Conservation (phyloP, 2,888 invertebrate species). For the Zhengitettix transpicula region DNA sequence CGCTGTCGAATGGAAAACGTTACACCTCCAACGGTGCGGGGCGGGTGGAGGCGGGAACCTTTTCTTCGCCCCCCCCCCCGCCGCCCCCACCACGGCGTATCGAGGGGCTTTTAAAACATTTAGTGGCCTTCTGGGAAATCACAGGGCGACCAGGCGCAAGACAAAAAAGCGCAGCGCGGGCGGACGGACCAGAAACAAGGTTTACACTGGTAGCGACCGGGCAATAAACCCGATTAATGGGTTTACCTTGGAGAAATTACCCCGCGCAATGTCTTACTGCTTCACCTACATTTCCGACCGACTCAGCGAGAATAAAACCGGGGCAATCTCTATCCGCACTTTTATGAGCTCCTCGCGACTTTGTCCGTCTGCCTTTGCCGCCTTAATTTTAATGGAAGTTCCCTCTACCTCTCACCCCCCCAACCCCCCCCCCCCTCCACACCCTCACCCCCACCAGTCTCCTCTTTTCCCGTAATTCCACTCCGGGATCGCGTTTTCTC, state of each 20-base stretch:
- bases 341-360: not conserved
- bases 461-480: not conserved
- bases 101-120: slow-evolving; percentile 8
- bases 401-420: not conserved
- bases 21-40: no score
- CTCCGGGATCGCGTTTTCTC: not conserved
- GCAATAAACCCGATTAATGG: not conserved
- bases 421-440: not conserved
- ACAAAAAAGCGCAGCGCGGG: not conserved
- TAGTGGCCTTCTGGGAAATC: slow-evolving; percentile 8
- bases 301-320: not conserved
- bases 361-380: not conserved
- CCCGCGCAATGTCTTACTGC: not conserved
- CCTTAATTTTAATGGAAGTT: not conserved
- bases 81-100: slow-evolving; percentile 1
- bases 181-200: not conserved
- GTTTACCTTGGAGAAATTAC: not conserved
- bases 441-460: not conserved
- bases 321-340: not conserved
- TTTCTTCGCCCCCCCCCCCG: not conserved
- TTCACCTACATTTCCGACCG: not conserved
- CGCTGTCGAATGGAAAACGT: no score
- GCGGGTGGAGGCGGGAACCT: not conserved
- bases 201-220: not conserved
- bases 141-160: not conserved